These are phyloP conservation scores for Chromoteleia sp. DNA, from an alignment of 2,888 invertebrate genomes.

Conservation along the genomic window DNA sequence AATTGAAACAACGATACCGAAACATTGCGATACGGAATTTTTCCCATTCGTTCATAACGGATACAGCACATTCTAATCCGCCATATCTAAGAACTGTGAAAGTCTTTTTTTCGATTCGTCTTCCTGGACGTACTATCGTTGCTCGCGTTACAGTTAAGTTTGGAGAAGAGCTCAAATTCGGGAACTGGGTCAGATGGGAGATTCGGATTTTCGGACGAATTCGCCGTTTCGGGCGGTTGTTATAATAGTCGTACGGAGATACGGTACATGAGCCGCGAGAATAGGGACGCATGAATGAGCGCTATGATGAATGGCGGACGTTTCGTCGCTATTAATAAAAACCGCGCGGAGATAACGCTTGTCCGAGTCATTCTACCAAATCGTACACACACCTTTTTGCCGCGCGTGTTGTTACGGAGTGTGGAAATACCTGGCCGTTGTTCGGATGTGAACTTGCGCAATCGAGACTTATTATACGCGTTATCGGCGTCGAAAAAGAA, in stretches of 20 bases:
- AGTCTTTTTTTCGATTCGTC: constrained; percentile 21
- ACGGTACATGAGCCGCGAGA: constrained; percentile 66
- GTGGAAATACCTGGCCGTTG: constrained; percentile 50
- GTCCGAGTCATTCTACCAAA: constrained; percentile 60
- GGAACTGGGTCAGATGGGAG: constrained; percentile 47
- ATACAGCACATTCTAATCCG: constrained; percentile 4
- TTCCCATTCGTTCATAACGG: not conserved
- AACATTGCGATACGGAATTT: not conserved
- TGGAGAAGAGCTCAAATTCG: constrained; percentile 18
- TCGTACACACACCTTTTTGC: constrained; percentile 40
- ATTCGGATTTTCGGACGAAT: constrained; percentile 33
- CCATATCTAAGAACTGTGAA: constrained; percentile 8
- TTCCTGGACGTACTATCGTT: not conserved
- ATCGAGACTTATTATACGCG: constrained; percentile 9
- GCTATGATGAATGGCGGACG: constrained; percentile 67
- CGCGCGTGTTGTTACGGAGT: constrained; percentile 32
- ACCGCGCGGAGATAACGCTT: constrained; percentile 52
- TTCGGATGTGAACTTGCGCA: constrained; percentile 34
- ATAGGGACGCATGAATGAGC: constrained; percentile 69
- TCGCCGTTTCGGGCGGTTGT: constrained; percentile 18
- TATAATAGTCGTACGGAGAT: constrained; percentile 62
- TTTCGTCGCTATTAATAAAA: constrained; percentile 61
- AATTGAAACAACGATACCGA: no score
- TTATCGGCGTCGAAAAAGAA: not conserved
- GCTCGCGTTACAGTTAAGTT: constrained; percentile 25